phyloP scores from a whole-genome alignment of 2,797 vertebrate species.

The Chaunax sp. region DNA sequence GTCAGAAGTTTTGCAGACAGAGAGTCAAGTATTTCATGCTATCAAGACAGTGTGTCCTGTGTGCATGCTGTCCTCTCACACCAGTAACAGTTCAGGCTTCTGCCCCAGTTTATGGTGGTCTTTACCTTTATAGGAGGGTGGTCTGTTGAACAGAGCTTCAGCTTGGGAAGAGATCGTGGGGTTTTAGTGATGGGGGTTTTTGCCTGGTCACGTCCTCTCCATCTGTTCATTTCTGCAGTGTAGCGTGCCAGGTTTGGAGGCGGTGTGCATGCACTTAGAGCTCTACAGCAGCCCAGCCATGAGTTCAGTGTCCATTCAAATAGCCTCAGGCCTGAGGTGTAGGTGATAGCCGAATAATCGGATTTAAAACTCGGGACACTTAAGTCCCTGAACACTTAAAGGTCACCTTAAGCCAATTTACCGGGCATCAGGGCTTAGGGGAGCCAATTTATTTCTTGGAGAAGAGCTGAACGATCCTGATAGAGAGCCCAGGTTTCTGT shows the following conservation, averaged over 20 bases:
- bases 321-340: conserved; percentile 74
- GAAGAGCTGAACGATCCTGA: conserved; percentile 70
- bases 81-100: conserved; percentile 48
- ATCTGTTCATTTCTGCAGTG: conserved; percentile 71
- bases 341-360: conserved; percentile 79
- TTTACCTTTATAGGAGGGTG: conserved; percentile 60
- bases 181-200: conserved; percentile 54
- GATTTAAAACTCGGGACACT: conserved; percentile 82
- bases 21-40: conserved; percentile 50
- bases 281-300: conserved; percentile 42
- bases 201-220: conserved; percentile 65
- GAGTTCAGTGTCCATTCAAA: conserved; percentile 69
- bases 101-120: conserved; percentile 65
- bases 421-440: conserved; percentile 80
- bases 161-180: conserved; percentile 51
- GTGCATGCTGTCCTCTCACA: conserved; percentile 52
- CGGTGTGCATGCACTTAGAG: conserved; percentile 36
- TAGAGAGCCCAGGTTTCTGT: conserved; percentile 60
- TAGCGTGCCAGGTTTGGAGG: conserved; percentile 61
- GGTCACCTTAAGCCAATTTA: conserved; percentile 85
- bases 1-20: conserved; percentile 47
- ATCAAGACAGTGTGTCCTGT: conserved; percentile 46
- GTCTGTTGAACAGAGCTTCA: conserved; percentile 61
- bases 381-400: conserved; percentile 82
- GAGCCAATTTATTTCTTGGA: conserved; percentile 81